phyloP scores from a whole-genome alignment of 2,113 vertebrate genomes.

The Phaethon lepturus region DNA sequence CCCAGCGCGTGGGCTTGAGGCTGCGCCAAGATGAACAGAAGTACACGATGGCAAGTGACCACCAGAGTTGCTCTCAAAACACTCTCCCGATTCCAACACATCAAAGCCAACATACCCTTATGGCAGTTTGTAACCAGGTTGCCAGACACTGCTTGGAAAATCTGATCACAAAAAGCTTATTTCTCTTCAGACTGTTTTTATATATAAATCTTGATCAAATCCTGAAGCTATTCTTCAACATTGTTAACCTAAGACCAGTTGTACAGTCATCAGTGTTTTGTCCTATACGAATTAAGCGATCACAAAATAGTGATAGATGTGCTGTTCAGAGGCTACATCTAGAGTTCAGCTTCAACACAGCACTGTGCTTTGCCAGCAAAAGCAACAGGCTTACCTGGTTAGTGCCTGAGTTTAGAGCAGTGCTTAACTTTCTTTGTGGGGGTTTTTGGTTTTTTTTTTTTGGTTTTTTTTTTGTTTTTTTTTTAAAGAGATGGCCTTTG shows the following conservation, averaged over 20 bases:
- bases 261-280: background rate
- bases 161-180: rapidly evolving
- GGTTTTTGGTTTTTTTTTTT: no score
- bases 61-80: background rate
- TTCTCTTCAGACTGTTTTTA: background rate
- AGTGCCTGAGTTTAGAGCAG: background rate
- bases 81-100: background rate
- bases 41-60: rapidly evolving
- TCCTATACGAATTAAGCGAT: background rate
- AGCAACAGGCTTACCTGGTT: background rate
- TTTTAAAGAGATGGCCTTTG: background rate
- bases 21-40: background rate
- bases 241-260: background rate
- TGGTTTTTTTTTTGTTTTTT: no score
- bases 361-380: background rate
- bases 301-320: background rate
- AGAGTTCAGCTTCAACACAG: background rate
- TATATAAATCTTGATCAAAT: background rate
- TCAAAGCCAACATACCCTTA: background rate
- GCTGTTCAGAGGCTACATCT: background rate
- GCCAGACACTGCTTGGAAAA: background rate
- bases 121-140: background rate
- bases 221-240: background rate
- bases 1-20: rapidly evolving
- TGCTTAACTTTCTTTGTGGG: background rate